Evolutionary conservation across 92 coral and sea anemone genomes (phyloP), one percentile per base, ranked within the genome.

Genomic region (Bergia sp.): DNA sequence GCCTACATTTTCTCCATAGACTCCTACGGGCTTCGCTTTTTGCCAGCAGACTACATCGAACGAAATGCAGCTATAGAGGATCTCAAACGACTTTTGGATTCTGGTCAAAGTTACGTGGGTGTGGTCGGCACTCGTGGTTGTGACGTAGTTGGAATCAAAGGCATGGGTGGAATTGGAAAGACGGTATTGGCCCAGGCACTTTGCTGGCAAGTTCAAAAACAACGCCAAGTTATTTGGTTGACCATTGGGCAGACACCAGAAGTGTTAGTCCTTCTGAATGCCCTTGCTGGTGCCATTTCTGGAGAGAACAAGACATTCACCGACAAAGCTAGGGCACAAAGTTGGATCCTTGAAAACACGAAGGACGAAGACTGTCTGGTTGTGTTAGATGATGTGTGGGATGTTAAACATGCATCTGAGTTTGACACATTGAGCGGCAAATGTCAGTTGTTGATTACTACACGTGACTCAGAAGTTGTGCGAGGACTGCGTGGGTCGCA

Each of bases 151-250:
- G 94, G 94, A 9, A 90, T 92, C 78, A 81, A 87, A 61, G 94
- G 94, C 10, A 92, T 92, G 94, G 94, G 94, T 41, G 94, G 94
- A 20, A 90, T 92, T 42, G 94, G 94, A 3, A 92, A 92, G 84
- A 92, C 94, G 20, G 94, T 92, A 21, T 81, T 92, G n/a, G 91
- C 92, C 21, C 94, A 92, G 82, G 94, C 94, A 1, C 80, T 92
- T 40, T 91, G 91, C 64, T 90, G 94, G 94, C 49, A 88, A 75
- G 80, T 90, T 40, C 40, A 88, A 50, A n/a, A 79, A 3, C 69
- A 77, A 21, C 92, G 94, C 44, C 92, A 92, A 76, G 94, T 92
- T 40, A 88, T 92, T 76, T 92, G 94, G 94, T 29, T 92, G 76
- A 91, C 90, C 39, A 81, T 92, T 3, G 91, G 94, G 4, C 94